phyloP scores from a whole-genome alignment of 1,140 invertebrate genomes.

The Patella vulgata region DNA sequence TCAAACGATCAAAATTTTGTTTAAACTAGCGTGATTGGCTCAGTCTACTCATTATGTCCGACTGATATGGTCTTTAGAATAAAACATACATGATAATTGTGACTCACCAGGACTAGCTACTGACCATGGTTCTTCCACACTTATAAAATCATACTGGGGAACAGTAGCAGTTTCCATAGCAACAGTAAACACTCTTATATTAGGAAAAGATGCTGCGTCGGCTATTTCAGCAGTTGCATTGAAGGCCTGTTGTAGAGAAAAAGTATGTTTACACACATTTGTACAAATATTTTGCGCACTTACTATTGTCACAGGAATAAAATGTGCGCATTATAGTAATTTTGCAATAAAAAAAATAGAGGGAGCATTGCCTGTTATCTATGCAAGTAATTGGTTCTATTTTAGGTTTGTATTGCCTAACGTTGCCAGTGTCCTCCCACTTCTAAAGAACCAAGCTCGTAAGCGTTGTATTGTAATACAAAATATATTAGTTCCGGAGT shows the following conservation, averaged over 20 bases:
- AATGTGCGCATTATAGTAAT: background rate
- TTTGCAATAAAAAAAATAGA: constrained; percentile 4
- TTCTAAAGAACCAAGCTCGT: too few species aligned
- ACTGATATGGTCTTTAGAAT: too few species aligned
- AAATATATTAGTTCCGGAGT: background rate
- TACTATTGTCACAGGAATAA: background rate
- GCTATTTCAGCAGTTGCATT: constrained; percentile 35
- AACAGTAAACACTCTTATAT: constrained; percentile 42
- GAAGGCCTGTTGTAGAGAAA: constrained; percentile 26
- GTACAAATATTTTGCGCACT: too few species aligned
- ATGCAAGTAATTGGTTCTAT: constrained; percentile 17
- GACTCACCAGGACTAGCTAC: constrained; percentile 10
- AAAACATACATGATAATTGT: too few species aligned
- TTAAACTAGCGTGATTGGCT: too few species aligned
- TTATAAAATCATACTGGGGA: constrained; percentile 15
- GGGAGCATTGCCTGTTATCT: background rate
- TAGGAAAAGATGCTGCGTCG: constrained; percentile 33
- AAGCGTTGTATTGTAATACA: constrained; percentile 41
- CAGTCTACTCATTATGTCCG: too few species aligned
- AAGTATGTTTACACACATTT: background rate
- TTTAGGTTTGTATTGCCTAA: constrained; percentile 39
- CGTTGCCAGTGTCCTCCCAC: constrained; percentile 30
- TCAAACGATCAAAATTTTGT: too few species aligned
- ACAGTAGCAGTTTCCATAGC: background rate
- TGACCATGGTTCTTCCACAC: constrained; percentile 17